Base-by-base conservation (phyloP, 2,113 vertebrate genomes). In the Pheucticus melanocephalus region DNA sequence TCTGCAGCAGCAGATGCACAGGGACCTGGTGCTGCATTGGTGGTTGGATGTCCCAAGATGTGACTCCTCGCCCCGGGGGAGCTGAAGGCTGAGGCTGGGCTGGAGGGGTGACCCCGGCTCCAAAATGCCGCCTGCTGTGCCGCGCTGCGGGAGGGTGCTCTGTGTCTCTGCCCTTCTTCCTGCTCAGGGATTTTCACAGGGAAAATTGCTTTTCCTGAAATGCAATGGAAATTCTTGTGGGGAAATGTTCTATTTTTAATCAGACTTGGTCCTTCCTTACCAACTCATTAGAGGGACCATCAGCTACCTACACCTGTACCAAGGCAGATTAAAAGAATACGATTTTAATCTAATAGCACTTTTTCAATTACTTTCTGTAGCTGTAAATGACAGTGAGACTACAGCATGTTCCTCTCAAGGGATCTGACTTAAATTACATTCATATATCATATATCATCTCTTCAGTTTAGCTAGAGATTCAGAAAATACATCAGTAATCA, bases 341-440 rank as follows among this genome's bases (percentile, higher is more conserved):
- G 0, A 37, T 90, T 92, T 40, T 93, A 87, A 93, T 82, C 76
- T 92, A 90, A 66, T 30, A 61, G 56, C 76, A 88, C n/a, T 82
- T 94, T 94, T 97, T 81, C 85, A 95, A 92, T 93, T 95, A 92
- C 77, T 92, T 95, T 92, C 82, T 80, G 56, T 76, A 71, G 80
- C 64, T 86, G 85, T 71, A 94, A 94, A 88, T 96, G 94, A 86
- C 86, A 92, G 59, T 73, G 5, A 10, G 72, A 86, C 88, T 93
- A 71, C 66, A 93, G 71, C 25, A 35, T 42, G 59, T 65, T 86
- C 69, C 44, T 77, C 82, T 96, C 92, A 53, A 77, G 88, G 85
- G 95, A 91, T 82, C 53, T 91, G 66, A 92, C 61, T 92, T 92
- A 95, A 95, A 96, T 95, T 91, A 83, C 79, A 91, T 90, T 86